Evolutionary conservation across 2,113 vertebrate species (phyloP).

Genomic region (Anguilla rostrata): DNA sequence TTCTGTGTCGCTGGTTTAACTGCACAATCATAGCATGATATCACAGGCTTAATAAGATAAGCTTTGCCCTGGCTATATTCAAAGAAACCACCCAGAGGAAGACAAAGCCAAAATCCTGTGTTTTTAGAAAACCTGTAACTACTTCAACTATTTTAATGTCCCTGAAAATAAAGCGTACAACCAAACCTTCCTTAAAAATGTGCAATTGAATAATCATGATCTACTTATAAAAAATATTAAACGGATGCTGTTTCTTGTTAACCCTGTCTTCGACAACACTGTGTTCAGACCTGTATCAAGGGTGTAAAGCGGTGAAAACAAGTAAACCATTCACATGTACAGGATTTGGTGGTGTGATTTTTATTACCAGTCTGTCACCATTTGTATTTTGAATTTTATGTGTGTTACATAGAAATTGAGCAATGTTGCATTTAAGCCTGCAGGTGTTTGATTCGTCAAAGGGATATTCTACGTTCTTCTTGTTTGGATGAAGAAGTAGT

Average conservation of each 20-base stretch:
- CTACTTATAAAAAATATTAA: background rate
- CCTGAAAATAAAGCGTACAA: background rate
- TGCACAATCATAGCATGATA: too few species aligned
- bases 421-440: background rate
- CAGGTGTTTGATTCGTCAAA: background rate
- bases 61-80: background rate
- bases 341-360: too few species aligned
- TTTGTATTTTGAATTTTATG: background rate
- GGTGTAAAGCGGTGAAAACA: too few species aligned
- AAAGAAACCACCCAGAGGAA: background rate
- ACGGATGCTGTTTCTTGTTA: background rate
- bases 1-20: too few species aligned
- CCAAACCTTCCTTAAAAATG: background rate
- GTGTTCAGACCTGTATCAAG: background rate
- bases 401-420: background rate
- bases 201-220: background rate
- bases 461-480: background rate
- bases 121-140: background rate
- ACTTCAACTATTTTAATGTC: background rate
- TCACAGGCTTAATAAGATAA: background rate
- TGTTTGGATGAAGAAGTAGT: background rate
- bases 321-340: too few species aligned
- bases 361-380: too few species aligned
- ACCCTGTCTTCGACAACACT: background rate
- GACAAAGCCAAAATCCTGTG: background rate